Evolutionary conservation across 2,113 vertebrate genomes (phyloP).

Genomic region (Sceloporus tristichus): DNA sequence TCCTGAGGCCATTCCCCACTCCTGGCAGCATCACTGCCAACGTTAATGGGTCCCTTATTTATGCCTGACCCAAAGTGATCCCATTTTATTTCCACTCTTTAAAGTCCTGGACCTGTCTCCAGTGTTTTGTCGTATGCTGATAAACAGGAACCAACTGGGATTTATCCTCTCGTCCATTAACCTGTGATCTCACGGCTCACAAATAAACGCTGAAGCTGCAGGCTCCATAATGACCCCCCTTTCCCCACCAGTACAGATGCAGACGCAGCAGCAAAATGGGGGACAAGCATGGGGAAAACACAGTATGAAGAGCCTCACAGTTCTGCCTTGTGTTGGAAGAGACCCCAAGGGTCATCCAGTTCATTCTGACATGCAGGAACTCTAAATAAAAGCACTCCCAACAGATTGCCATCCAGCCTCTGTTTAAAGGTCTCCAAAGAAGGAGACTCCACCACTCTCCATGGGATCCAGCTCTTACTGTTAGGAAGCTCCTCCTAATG

Average conservation of each 20-base stretch:
- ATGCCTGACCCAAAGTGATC: conserved; percentile 28
- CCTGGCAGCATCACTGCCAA: conserved; percentile 20
- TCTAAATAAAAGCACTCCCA: too few relatives aligned
- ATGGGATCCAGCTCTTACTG: too few relatives aligned
- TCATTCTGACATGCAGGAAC: too few relatives aligned
- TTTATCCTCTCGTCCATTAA: conserved; percentile 44
- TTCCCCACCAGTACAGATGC: neutral
- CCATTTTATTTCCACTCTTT: conserved; percentile 32
- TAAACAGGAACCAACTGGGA: conserved; percentile 22
- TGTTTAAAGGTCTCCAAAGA: too few relatives aligned
- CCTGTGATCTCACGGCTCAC: conserved; percentile 16
- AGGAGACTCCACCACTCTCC: too few relatives aligned
- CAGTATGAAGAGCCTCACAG: neutral
- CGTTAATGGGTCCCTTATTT: conserved; percentile 41
- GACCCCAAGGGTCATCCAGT: too few relatives aligned
- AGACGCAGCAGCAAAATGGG: neutral
- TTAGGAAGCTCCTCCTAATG: too few relatives aligned
- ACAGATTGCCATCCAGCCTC: too few relatives aligned
- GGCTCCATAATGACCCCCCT: neutral
- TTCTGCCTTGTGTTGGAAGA: too few relatives aligned
- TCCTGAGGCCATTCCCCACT: neutral
- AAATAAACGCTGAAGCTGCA: conserved; percentile 36
- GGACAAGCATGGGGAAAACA: neutral
- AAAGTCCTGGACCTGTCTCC: conserved; percentile 23
- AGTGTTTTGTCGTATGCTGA: neutral